These are phyloP conservation scores for Aix galericulata DNA, from an alignment of 2,113 vertebrate species.

Conservation along the genomic window DNA sequence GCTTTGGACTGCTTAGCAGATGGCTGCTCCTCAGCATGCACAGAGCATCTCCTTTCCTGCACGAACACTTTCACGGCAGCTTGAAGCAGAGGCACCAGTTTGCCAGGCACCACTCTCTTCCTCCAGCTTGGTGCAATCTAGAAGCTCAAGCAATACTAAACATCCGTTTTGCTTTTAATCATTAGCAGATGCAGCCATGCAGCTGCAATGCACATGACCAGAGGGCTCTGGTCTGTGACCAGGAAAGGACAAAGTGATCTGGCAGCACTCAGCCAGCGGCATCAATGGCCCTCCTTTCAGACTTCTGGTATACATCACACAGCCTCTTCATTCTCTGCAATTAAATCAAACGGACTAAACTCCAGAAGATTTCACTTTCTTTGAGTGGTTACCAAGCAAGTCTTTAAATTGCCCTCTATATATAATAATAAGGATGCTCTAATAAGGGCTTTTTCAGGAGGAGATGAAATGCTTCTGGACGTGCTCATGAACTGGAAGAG, in stretches of 20 bases:
- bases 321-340: background rate
- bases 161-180: background rate
- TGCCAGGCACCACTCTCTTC: background rate
- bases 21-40: background rate
- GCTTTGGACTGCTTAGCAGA: background rate
- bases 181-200: rapidly evolving
- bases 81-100: background rate
- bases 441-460: background rate
- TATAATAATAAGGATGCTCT: background rate
- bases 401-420: background rate
- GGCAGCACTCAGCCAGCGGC: background rate
- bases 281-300: rapidly evolving
- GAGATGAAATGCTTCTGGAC: background rate
- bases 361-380: background rate
- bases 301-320: rapidly evolving
- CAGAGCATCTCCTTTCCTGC: background rate
- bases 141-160: background rate
- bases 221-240: rapidly evolving
- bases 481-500: background rate
- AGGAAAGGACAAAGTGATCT: background rate
- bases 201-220: rapidly evolving
- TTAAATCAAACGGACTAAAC: background rate
- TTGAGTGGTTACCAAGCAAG: background rate
- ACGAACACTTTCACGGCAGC: background rate
- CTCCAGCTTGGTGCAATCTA: background rate